Evolutionary conservation across 1,140 invertebrate genomes (phyloP).

Genomic region (Steinernema khuongi): DNA sequence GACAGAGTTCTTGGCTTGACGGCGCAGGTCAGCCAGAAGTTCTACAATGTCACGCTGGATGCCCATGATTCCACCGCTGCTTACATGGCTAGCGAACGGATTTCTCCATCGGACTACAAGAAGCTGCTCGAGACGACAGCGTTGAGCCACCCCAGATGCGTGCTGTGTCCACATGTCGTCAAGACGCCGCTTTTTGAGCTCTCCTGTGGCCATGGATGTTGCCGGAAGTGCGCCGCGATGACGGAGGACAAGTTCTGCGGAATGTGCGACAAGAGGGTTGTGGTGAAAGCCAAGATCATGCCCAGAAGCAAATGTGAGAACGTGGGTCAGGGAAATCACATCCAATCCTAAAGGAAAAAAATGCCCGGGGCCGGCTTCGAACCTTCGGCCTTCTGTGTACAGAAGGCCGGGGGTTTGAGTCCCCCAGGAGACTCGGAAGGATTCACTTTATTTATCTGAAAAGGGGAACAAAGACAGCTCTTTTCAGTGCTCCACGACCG

Average conservation of each 20-base stretch:
- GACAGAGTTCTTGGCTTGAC: too few relatives aligned
- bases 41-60: not conserved
- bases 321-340: not conserved
- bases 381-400: too few relatives aligned
- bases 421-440: too few relatives aligned
- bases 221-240: not conserved
- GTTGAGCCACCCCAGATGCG: not conserved
- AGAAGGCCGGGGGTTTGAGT: too few relatives aligned
- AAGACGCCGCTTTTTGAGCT: not conserved
- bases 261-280: not conserved
- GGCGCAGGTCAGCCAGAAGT: not conserved
- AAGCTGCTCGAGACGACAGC: not conserved
- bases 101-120: not conserved
- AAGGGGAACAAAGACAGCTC: too few relatives aligned
- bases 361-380: too few relatives aligned
- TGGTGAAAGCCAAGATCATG: not conserved
- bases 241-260: not conserved
- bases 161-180: not conserved
- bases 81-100: too few relatives aligned
- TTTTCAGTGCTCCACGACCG: conserved; percentile 2
- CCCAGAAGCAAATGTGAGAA: not conserved
- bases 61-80: not conserved
- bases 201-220: not conserved
- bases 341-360: too few relatives aligned
- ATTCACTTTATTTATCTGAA: too few relatives aligned